Evolutionary conservation across 2,888 invertebrate genomes (phyloP), one percentile per base, ranked within the genome.

Genomic region (Dynastes maya): DNA sequence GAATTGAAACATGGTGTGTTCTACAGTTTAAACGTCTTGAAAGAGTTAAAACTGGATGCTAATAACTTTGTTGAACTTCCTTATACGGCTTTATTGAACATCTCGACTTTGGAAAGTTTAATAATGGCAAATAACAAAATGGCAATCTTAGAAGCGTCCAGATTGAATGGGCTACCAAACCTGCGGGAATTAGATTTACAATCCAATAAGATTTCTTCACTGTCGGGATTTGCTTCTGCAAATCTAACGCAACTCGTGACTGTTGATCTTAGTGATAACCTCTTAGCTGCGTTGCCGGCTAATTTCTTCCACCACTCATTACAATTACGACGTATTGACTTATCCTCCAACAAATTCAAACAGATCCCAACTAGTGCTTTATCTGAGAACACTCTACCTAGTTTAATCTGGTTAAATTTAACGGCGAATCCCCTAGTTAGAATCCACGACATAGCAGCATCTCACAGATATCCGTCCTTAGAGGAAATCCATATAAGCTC

Each of bases 371-470:
- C 92, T 75, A 92, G 93, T 11, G 94, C 95, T 0, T 89, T 96
- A 40, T 94, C 95, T 0, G 94, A 94, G 82, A 92, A 93, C 65
- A 94, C 94, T 71, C 89, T 96, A 63, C 94, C 94, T 0, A 92
- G 92, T 2, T 89, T 96, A 0, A 92, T 91, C 11, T 94, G 94
- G 90, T 89, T 97, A 2, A 97, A 97, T 86, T 90, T 97, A 84
- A 96, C 96, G 8, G 93, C 92, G 2, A 97, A 97, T 89, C 94
- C 95, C 0, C 90, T 97, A 78, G 91, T 92, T 29, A 92, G 94
- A 84, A 93, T 96, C 82, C 92, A 95, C 86, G 94, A 94, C 84
- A 91, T 93, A 85, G 91, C 92, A 83, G 91, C 92, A 78, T 92
- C 93, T 55, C 93, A 94, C 84, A 91, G 92, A 84, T 95, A 95